Evolutionary conservation across 2,797 vertebrate species (phyloP).

Genomic region (Pseudocheirus occidentalis): DNA sequence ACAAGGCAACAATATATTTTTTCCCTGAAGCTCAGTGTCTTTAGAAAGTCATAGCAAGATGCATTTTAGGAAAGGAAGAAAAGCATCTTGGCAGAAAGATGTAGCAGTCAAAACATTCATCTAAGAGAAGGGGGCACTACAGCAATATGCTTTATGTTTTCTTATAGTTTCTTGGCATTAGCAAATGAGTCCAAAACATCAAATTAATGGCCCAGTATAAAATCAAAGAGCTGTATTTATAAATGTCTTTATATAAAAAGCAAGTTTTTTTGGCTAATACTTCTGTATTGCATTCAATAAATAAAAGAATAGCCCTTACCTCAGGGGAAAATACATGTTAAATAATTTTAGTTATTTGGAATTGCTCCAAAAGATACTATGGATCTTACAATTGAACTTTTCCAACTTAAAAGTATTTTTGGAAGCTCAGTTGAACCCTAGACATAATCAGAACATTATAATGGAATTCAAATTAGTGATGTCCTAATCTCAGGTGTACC

Average conservation of each 20-base stretch:
- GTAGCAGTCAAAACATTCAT: neutral
- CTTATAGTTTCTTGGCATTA: neutral
- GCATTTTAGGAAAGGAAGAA: neutral
- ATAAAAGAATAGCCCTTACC: slow-evolving; percentile 23
- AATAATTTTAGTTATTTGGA: slow-evolving; percentile 30
- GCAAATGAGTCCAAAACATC: slow-evolving; percentile 26
- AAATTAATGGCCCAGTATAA: neutral
- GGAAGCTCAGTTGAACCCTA: neutral
- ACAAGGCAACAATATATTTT: neutral
- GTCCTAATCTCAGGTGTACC: neutral
- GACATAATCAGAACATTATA: neutral
- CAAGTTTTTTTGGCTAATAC: neutral
- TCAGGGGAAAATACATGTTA: slow-evolving; percentile 10
- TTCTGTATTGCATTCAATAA: slow-evolving; percentile 24
- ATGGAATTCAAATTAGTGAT: neutral
- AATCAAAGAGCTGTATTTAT: neutral
- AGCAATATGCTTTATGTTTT: neutral
- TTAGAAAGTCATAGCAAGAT: neutral
- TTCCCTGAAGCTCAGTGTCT: neutral
- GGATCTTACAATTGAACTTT: slow-evolving; percentile 1
- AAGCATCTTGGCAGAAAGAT: neutral
- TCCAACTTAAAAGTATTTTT: slow-evolving; percentile 12
- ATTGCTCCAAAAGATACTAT: slow-evolving; percentile 12
- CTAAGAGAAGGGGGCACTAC: neutral
- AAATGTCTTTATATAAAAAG: neutral